Conservation (phyloP, 2,113 vertebrate genomes). For the Tenebrosternarchus preto region DNA sequence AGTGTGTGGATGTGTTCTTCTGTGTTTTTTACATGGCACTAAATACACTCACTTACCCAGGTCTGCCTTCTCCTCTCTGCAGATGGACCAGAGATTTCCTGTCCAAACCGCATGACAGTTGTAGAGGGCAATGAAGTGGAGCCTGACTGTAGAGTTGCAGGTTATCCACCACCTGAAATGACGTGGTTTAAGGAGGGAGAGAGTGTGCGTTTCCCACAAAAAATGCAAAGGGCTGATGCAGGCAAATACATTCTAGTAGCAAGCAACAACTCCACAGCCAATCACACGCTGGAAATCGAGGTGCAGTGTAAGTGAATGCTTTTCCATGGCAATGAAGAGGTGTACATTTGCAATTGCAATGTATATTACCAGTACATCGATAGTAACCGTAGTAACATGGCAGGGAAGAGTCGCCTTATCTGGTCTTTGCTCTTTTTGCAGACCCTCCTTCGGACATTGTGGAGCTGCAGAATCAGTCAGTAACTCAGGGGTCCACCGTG, state of each 20-base stretch:
- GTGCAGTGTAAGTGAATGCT: conserved; percentile 25
- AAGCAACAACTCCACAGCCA: neutral
- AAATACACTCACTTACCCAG: neutral
- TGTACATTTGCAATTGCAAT: neutral
- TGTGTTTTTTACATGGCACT: no score
- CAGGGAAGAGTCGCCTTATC: neutral
- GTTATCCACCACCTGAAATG: neutral
- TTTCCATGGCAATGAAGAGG: neutral
- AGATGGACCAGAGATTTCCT: conserved; percentile 47
- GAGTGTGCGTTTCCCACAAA: neutral
- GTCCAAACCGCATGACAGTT: neutral
- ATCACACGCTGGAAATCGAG: conserved; percentile 9
- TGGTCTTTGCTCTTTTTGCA: conserved; percentile 14
- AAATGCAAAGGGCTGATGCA: neutral
- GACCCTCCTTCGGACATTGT: conserved; percentile 35
- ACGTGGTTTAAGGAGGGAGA: conserved; percentile 28
- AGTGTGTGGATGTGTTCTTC: no score
- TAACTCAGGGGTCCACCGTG: neutral
- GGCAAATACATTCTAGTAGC: conserved; percentile 25
- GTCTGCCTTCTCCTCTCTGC: neutral
- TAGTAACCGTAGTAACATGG: neutral
- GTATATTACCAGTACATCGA: neutral
- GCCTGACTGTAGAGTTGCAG: neutral
- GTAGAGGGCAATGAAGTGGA: neutral
- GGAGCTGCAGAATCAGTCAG: neutral